Evolutionary conservation across 1,140 invertebrate species (phyloP).

Genomic region (Bombus turneri): DNA sequence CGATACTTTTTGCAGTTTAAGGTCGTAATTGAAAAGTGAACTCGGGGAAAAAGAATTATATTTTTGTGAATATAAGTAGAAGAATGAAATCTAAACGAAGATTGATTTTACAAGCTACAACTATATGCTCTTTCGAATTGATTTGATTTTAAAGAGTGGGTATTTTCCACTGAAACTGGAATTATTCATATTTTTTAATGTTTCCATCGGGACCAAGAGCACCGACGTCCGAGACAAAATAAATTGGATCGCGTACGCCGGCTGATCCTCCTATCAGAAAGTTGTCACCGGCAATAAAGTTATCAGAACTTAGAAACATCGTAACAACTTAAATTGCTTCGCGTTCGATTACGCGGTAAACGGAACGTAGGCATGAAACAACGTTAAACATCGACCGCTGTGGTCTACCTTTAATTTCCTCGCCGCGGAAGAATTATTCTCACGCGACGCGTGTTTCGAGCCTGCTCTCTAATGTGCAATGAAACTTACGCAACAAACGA

Average conservation of each 20-base stretch:
- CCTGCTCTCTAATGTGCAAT: background rate
- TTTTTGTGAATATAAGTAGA: no score
- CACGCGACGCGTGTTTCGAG: background rate
- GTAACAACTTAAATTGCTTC: slow-evolving; percentile 37
- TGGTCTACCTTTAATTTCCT: background rate
- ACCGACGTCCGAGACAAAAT: background rate
- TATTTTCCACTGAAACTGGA: no score
- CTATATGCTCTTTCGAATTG: no score
- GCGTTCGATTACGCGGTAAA: slow-evolving; percentile 17
- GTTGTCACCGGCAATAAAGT: slow-evolving; percentile 19
- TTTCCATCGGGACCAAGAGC: background rate
- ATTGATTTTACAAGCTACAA: no score
- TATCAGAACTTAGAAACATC: background rate
- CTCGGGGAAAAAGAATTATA: no score
- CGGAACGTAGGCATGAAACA: background rate
- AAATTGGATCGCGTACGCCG: background rate
- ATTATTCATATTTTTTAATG: no score
- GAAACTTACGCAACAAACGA: background rate
- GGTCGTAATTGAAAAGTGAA: no score
- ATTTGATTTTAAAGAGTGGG: no score
- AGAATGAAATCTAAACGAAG: no score
- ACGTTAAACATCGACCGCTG: background rate
- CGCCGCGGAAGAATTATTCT: background rate
- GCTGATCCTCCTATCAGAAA: slow-evolving; percentile 10
- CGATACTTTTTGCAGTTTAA: no score